Evolutionary conservation across 2,888 invertebrate species (phyloP).

Genomic region (Morpho achilles): DNA sequence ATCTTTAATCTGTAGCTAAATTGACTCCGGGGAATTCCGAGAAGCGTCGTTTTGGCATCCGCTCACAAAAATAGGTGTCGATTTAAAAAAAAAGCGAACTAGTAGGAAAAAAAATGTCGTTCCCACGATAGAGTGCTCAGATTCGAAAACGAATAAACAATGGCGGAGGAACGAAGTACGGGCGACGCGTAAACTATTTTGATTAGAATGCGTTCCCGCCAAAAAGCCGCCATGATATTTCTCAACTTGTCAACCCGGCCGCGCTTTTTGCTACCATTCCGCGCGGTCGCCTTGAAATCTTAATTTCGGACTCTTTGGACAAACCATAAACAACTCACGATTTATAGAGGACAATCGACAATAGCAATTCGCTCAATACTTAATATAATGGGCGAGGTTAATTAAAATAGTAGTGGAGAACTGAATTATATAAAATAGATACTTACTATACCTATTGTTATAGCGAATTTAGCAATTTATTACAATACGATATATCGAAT

Average conservation of each 20-base stretch:
- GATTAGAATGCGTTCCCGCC: constrained; percentile 74
- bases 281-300: constrained; percentile 67
- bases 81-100: constrained; percentile 26
- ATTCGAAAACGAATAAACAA: constrained; percentile 36
- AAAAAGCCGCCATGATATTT: constrained; percentile 67
- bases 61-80: constrained; percentile 32
- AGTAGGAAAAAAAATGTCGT: constrained; percentile 22
- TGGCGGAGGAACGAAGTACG: constrained; percentile 36
- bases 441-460: no score
- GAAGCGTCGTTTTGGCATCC: constrained; percentile 17
- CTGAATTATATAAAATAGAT: no score
- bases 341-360: constrained; percentile 60
- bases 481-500: no score
- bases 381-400: no score
- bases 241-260: constrained; percentile 65
- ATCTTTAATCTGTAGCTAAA: constrained; percentile 1
- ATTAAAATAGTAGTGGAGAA: no score
- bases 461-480: no score
- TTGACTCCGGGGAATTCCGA: constrained; percentile 13
- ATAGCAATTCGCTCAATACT: constrained; percentile 44
- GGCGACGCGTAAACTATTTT: constrained; percentile 75
- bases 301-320: constrained; percentile 59
- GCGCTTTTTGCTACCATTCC: constrained; percentile 64
- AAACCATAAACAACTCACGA: constrained; percentile 47
- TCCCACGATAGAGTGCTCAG: constrained; percentile 34